Conservation (phyloP, 2,113 vertebrate species). For the Amazona guildingii region DNA sequence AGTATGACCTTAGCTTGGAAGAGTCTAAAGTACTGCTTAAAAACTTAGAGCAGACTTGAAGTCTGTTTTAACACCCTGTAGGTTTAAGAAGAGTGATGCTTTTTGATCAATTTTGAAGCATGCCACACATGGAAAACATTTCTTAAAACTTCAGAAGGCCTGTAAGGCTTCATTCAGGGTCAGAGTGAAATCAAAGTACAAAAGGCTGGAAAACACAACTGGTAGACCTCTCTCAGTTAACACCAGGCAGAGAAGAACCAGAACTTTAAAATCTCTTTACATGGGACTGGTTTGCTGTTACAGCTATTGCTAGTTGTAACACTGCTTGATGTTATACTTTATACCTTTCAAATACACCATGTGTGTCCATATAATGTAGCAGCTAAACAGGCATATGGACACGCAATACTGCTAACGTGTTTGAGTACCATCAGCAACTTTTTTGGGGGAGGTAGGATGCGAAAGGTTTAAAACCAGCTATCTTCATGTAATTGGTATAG, state of each 20-base stretch:
- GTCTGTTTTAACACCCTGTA: neutral
- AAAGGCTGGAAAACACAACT: neutral
- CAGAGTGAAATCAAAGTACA: neutral
- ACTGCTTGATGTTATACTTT: neutral
- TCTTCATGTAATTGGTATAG: neutral
- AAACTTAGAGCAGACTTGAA: neutral
- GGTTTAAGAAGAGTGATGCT: neutral
- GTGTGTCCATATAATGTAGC: neutral
- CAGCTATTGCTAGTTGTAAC: neutral
- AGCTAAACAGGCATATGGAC: neutral
- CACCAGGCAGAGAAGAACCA: neutral
- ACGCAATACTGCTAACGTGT: neutral
- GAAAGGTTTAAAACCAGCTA: neutral
- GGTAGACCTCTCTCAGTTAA: neutral
- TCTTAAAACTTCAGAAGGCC: constrained; percentile 16
- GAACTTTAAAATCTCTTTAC: neutral
- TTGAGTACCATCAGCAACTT: neutral
- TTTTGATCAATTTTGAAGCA: neutral
- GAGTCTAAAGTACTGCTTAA: constrained; percentile 6
- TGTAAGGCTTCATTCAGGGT: neutral
- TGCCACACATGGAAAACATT: constrained; percentile 23
- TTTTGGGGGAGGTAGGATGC: neutral
- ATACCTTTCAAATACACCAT: neutral
- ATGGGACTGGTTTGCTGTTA: neutral
- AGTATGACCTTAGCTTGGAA: neutral